phyloP scores from a whole-genome alignment of 2,888 invertebrate genomes.

The Cancer borealis region DNA sequence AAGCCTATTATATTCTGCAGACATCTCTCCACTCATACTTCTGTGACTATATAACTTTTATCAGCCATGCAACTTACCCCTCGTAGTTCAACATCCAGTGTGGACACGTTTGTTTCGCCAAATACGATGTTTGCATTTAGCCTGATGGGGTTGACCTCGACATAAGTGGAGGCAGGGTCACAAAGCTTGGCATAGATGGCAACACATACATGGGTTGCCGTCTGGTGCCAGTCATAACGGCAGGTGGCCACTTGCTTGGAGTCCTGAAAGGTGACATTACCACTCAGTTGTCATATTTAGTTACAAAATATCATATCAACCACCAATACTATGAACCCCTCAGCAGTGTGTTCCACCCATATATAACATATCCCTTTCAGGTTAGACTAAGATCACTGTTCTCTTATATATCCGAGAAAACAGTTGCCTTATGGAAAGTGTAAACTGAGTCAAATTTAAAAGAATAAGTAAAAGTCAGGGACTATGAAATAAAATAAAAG shows the following conservation, averaged over 20 bases:
- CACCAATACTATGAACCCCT: background rate
- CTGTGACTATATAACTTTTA: background rate
- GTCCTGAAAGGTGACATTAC: conserved; percentile 53
- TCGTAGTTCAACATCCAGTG: conserved; percentile 77
- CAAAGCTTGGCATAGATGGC: conserved; percentile 95
- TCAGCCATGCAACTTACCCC: conserved; percentile 73
- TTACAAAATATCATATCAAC: background rate
- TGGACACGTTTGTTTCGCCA: conserved; percentile 71
- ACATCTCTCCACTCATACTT: background rate
- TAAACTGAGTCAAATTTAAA: background rate
- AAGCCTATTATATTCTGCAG: background rate
- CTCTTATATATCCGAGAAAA: background rate
- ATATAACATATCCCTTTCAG: background rate
- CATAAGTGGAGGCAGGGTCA: conserved; percentile 86
- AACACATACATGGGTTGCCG: conserved; percentile 89
- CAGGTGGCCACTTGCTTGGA: conserved; percentile 81
- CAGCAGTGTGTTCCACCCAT: background rate
- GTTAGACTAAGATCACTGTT: background rate
- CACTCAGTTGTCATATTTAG: background rate
- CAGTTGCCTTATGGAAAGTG: background rate
- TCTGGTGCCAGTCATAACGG: conserved; percentile 97
- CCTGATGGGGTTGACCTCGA: conserved; percentile 92
- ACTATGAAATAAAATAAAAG: no score
- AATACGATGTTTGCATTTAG: conserved; percentile 85
- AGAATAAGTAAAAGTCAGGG: no score